phyloP scores from a whole-genome alignment of 2,113 vertebrate species.

The Hoplias malabaricus region DNA sequence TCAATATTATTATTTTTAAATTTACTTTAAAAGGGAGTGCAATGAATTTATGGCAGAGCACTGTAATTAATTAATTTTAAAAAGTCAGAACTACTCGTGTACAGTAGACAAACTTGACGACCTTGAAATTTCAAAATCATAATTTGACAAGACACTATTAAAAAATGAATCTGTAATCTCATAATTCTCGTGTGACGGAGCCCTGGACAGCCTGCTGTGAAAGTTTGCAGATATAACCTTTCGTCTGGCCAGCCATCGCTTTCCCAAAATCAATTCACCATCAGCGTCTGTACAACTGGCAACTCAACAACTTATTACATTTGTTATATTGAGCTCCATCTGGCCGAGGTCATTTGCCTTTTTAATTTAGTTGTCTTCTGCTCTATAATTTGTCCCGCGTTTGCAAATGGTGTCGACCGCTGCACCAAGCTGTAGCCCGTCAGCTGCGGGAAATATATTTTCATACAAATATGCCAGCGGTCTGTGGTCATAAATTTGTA shows the following conservation, averaged over 20 bases:
- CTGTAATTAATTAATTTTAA: too few species aligned
- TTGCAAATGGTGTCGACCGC: conserved; percentile 73
- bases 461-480: conserved; percentile 62
- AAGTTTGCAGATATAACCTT: conserved; percentile 72
- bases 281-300: conserved; percentile 77
- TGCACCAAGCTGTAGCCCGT: conserved; percentile 73
- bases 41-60: too few species aligned
- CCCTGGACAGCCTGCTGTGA: conserved; percentile 5
- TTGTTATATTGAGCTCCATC: conserved; percentile 80
- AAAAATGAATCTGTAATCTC: conserved; percentile 1
- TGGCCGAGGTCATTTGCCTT: conserved; percentile 77
- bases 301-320: conserved; percentile 78
- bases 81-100: neutral
- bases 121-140: conserved; percentile 15
- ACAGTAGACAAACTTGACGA: neutral
- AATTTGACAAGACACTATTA: neutral
- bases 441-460: conserved; percentile 72
- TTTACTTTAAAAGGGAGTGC: too few species aligned
- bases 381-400: conserved; percentile 79
- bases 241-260: conserved; percentile 62
- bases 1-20: too few species aligned
- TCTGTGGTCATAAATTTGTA: conserved; percentile 70
- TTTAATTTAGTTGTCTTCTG: conserved; percentile 80
- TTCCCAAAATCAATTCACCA: conserved; percentile 64
- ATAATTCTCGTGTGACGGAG: conserved; percentile 26